Percentiles rank a stretch among this genome's conserved stretches.
Evolutionary conservation across 1,140 invertebrate genomes (phyloP).

Genomic region (Gryon sp.): DNA sequence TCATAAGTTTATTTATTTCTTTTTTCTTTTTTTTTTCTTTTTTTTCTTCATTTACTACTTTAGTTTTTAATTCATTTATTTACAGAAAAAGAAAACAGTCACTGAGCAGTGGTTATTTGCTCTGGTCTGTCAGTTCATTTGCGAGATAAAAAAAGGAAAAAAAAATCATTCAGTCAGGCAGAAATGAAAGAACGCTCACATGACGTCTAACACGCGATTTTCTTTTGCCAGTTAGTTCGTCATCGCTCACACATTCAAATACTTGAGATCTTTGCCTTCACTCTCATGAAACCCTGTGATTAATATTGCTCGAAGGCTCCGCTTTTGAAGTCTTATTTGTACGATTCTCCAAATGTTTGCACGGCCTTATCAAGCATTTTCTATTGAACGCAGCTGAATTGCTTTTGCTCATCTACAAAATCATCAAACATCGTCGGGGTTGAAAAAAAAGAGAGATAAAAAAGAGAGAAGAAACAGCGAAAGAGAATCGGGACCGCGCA

Average conservation of each 20-base stretch:
- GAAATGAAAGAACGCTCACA: slow-evolving; percentile 43
- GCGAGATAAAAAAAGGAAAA: not conserved
- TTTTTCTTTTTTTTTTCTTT: no score
- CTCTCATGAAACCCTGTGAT: slow-evolving; percentile 59
- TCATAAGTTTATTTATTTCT: no score
- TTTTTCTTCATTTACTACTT: not conserved
- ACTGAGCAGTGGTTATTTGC: slow-evolving; percentile 2
- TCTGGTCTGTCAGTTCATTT: slow-evolving; percentile 5
- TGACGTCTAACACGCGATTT: slow-evolving; percentile 45
- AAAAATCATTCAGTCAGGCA: slow-evolving; percentile 6
- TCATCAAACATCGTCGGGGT: slow-evolving; percentile 48
- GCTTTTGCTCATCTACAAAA: slow-evolving; percentile 40
- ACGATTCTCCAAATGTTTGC: slow-evolving; percentile 60
- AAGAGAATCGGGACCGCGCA: slow-evolving; percentile 5
- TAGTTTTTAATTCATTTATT: not conserved
- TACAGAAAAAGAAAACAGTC: no score
- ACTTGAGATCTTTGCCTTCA: slow-evolving; percentile 50
- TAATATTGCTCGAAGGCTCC: slow-evolving; percentile 51
- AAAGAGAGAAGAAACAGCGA: no score
- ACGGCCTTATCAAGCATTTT: slow-evolving; percentile 55
- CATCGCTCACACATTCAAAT: slow-evolving; percentile 51
- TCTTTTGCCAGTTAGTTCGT: slow-evolving; percentile 55
- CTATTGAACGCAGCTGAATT: slow-evolving; percentile 52
- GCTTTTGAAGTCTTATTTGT: slow-evolving; percentile 61
- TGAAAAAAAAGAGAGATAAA: no score